Percentiles rank a stretch among this genome's conserved stretches.
These are phyloP conservation scores for Anodontia alba DNA, from an alignment of 2,888 invertebrate species.

Conservation along the genomic window DNA sequence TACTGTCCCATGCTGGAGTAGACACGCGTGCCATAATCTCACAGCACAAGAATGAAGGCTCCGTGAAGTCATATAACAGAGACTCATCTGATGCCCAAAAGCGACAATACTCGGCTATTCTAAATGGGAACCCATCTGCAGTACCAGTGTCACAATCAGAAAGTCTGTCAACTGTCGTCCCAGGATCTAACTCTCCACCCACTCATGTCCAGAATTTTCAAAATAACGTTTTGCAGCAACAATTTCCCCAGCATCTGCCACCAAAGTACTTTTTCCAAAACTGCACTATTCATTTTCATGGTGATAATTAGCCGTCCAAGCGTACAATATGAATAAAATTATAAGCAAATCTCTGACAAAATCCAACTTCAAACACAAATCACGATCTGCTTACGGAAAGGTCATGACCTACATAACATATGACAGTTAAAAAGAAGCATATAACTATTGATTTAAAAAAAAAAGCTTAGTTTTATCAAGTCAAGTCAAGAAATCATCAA, in stretches of 20 bases:
- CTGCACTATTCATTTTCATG: not conserved
- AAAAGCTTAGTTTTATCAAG: too few species aligned
- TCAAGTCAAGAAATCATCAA: too few species aligned
- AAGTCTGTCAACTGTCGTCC: not conserved
- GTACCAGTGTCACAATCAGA: not conserved
- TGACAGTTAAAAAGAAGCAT: too few species aligned
- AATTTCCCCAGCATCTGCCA: not conserved
- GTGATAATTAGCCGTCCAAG: not conserved
- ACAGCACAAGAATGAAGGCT: constrained; percentile 24
- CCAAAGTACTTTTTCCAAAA: not conserved
- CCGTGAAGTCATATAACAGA: constrained; percentile 14
- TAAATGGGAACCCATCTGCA: too few species aligned
- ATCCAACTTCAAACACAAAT: too few species aligned
- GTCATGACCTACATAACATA: too few species aligned
- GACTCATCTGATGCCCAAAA: constrained; percentile 35
- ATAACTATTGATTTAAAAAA: too few species aligned
- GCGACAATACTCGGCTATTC: constrained; percentile 24
- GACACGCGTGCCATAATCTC: constrained; percentile 34
- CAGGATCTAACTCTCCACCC: not conserved
- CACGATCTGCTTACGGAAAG: too few species aligned
- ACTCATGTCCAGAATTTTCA: not conserved
- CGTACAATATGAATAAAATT: too few species aligned
- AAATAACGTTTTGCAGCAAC: not conserved
- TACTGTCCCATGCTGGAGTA: constrained; percentile 30
- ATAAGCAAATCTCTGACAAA: too few species aligned